Evolutionary conservation across 1,140 invertebrate genomes (phyloP).

Genomic region (Calephelis virginiensis): DNA sequence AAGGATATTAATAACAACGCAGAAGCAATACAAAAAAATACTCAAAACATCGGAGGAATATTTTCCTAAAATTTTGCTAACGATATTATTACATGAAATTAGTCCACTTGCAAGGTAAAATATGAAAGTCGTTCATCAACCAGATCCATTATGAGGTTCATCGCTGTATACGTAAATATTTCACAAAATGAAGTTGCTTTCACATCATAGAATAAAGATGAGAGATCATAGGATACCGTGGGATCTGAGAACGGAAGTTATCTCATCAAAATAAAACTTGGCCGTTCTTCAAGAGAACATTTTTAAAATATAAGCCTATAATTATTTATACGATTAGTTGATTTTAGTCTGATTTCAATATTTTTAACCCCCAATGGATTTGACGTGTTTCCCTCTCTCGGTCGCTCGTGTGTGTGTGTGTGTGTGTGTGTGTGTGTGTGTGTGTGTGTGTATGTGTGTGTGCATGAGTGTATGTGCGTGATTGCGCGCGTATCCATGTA

Average conservation of each 20-base stretch:
- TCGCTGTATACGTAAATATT: slow-evolving; percentile 49
- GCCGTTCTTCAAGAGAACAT: slow-evolving; percentile 10
- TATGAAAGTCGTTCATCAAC: slow-evolving; percentile 43
- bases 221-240: slow-evolving; percentile 40
- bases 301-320: slow-evolving; percentile 19
- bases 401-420: too few relatives aligned
- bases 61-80: background rate
- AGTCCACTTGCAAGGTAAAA: slow-evolving; percentile 4
- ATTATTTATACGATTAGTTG: too few relatives aligned
- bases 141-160: slow-evolving; percentile 37
- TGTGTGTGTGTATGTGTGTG: too few relatives aligned
- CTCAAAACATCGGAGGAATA: background rate
- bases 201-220: slow-evolving; percentile 61
- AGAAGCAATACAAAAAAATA: too few relatives aligned
- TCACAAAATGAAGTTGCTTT: slow-evolving; percentile 43
- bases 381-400: too few relatives aligned
- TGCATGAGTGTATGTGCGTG: too few relatives aligned
- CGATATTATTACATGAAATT: slow-evolving; percentile 1
- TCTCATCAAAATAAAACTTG: slow-evolving; percentile 18
- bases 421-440: too few relatives aligned
- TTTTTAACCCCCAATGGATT: too few relatives aligned
- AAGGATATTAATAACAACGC: too few relatives aligned
- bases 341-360: too few relatives aligned
- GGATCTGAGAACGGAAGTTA: slow-evolving; percentile 26
- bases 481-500: too few relatives aligned